phyloP scores from a whole-genome alignment of 2,113 vertebrate genomes.

The Thunnus thynnus region DNA sequence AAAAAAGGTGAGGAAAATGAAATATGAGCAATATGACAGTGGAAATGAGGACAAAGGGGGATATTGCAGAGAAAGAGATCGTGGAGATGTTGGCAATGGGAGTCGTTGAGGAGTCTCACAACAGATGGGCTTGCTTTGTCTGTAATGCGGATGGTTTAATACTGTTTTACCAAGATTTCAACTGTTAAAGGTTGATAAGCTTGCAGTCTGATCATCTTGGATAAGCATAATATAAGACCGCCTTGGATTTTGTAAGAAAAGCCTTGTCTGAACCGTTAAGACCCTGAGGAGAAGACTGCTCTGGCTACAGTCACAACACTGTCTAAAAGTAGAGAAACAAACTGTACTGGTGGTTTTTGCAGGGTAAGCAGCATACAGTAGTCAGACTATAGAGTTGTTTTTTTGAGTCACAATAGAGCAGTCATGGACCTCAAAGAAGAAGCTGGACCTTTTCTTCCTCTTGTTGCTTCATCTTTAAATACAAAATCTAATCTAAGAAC shows the following conservation, averaged over 20 bases:
- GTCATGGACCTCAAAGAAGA: background rate
- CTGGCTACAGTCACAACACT: conserved; percentile 15
- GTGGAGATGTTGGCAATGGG: conserved; percentile 39
- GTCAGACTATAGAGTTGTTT: background rate
- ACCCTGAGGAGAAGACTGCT: conserved; percentile 3
- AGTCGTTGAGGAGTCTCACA: conserved; percentile 30
- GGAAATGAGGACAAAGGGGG: conserved; percentile 35
- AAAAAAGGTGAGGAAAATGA: conserved; percentile 23
- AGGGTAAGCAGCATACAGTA: background rate
- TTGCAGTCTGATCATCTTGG: conserved; percentile 35
- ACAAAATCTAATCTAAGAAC: conserved; percentile 10
- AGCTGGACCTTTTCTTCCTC: background rate
- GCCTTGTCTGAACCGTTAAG: conserved; percentile 10
- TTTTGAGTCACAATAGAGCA: background rate
- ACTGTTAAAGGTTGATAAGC: conserved; percentile 51
- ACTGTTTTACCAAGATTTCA: conserved; percentile 51
- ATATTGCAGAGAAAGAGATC: conserved; percentile 27
- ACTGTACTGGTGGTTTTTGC: conserved; percentile 13
- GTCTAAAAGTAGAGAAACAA: conserved; percentile 1
- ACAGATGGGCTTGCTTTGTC: conserved; percentile 49
- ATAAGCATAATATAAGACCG: conserved; percentile 21
- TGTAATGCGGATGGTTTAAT: conserved; percentile 42
- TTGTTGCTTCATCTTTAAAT: conserved; percentile 2
- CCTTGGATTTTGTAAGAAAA: conserved; percentile 27
- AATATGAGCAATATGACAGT: conserved; percentile 48